phyloP scores from a whole-genome alignment of 2,113 vertebrate genomes.

The Syrmaticus mikado region DNA sequence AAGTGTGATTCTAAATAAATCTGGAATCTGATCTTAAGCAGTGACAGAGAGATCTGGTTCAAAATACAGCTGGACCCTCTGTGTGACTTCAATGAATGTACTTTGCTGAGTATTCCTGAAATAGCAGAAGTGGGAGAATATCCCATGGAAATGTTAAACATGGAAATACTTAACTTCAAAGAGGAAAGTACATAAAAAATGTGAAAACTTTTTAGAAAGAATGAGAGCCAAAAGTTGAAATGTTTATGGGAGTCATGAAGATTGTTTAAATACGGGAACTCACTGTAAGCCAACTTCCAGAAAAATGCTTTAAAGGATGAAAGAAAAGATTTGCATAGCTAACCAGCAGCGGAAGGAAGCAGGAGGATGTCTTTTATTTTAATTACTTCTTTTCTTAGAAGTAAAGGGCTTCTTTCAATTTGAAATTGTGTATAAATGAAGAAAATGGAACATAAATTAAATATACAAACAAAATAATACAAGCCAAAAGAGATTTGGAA shows the following conservation, averaged over 20 bases:
- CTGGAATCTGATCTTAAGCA: not conserved
- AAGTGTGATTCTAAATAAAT: not conserved
- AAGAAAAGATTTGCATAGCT: not conserved
- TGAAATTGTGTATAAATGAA: not conserved
- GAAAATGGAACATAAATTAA: not conserved
- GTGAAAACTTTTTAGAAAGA: not conserved
- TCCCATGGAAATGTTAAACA: not conserved
- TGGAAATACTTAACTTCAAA: not conserved
- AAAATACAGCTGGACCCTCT: not conserved
- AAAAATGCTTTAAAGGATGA: not conserved
- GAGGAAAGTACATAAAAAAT: not conserved
- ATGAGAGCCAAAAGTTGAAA: not conserved
- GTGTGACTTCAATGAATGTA: not conserved
- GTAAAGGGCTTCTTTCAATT: not conserved
- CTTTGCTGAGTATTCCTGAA: not conserved
- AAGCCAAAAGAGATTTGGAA: not conserved
- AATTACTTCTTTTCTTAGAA: not conserved
- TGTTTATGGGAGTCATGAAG: not conserved
- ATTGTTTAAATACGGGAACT: conserved; percentile 20
- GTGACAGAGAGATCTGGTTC: not conserved
- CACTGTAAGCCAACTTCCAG: not conserved
- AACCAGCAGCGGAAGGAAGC: not conserved
- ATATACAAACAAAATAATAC: not conserved
- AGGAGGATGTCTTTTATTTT: not conserved
- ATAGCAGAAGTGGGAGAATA: not conserved